Conservation (phyloP, 2,888 invertebrate species). For the Drymonia ruficornis region DNA sequence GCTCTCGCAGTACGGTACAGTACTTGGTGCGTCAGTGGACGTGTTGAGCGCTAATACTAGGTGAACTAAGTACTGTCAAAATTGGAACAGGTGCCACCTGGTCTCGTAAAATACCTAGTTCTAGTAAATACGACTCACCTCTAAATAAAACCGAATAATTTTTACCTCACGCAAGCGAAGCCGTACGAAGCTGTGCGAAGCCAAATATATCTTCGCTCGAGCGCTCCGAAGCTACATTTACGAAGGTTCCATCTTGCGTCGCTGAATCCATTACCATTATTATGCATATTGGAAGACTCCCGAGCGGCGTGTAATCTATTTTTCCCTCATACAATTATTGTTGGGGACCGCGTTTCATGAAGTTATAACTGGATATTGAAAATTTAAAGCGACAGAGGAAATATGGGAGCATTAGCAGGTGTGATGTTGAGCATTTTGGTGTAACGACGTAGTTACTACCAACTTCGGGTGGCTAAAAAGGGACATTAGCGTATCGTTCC, state of each 20-base stretch:
- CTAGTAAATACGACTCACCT: too few species aligned
- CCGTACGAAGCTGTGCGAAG: not conserved
- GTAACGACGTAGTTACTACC: too few species aligned
- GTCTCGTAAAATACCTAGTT: too few species aligned
- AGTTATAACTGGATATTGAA: slow-evolving; percentile 7
- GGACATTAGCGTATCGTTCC: too few species aligned
- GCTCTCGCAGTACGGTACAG: too few species aligned
- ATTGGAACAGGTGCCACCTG: too few species aligned
- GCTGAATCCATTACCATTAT: slow-evolving; percentile 54
- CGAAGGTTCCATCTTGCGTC: slow-evolving; percentile 36
- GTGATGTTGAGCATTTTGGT: not conserved
- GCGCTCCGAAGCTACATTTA: slow-evolving; percentile 21
- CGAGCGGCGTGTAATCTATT: slow-evolving; percentile 38
- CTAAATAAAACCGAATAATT: too few species aligned
- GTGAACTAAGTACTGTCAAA: too few species aligned
- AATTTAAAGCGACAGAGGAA: not conserved
- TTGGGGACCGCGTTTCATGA: slow-evolving; percentile 18
- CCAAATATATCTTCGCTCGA: slow-evolving; percentile 1
- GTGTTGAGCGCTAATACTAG: too few species aligned
- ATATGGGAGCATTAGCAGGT: not conserved
- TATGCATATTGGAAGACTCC: slow-evolving; percentile 38
- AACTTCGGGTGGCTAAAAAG: too few species aligned
- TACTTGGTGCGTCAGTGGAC: too few species aligned
- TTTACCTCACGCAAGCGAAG: not conserved
- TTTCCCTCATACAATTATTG: slow-evolving; percentile 33